Percentiles rank a stretch among this genome's conserved stretches.
phyloP scores from a whole-genome alignment of 2,888 invertebrate genomes.

The Platycheirus albimanus region DNA sequence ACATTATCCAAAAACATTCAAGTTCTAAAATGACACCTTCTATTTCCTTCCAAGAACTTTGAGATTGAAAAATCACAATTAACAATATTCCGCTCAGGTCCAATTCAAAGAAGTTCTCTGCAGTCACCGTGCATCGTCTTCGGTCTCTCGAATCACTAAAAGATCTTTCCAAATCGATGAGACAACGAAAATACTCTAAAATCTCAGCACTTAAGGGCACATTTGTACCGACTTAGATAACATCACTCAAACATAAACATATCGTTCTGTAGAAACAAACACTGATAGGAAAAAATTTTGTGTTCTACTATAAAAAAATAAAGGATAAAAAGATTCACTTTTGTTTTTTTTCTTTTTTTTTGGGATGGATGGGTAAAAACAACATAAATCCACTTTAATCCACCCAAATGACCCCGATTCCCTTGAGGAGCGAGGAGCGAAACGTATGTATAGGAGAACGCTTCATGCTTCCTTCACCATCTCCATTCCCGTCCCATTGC shows the following conservation, averaged over 20 bases:
- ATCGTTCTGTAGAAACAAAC: neutral
- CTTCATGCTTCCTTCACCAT: neutral
- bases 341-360: constrained; percentile 27
- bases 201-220: constrained; percentile 13
- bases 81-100: too few species aligned
- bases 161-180: neutral
- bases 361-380: constrained; percentile 15
- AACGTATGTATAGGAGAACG: neutral
- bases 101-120: too few species aligned
- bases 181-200: neutral
- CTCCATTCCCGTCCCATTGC: too few species aligned
- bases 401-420: constrained; percentile 56
- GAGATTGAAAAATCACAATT: too few species aligned
- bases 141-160: constrained; percentile 31
- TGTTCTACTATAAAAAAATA: neutral
- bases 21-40: too few species aligned
- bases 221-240: constrained; percentile 40
- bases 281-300: constrained; percentile 31
- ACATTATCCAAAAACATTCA: too few species aligned
- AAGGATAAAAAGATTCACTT: constrained; percentile 14
- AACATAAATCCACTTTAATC: constrained; percentile 65
- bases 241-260: constrained; percentile 9
- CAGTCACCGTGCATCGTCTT: too few species aligned
- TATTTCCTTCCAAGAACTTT: too few species aligned
- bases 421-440: neutral